Evolutionary conservation across 2,797 vertebrate species (phyloP), one percentile per base, ranked within the genome.

Genomic region (Neosilurus hyrtlii): DNA sequence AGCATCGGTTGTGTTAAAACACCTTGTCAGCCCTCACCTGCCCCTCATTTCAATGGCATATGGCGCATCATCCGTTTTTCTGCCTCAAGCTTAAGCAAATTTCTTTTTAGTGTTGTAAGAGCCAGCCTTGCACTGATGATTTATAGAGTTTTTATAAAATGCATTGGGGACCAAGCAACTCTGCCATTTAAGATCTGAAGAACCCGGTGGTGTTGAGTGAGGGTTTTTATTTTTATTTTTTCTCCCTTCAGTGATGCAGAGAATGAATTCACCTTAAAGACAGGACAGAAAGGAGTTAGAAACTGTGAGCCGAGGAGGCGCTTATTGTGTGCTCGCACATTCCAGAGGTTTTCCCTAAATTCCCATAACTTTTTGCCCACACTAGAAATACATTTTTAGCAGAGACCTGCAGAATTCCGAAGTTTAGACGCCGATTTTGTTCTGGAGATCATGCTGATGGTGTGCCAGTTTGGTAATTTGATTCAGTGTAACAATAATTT

Each of bases 121-220:
- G 54, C 52, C 78, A 83, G 78, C 68, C 73, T 81, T 75, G 68
- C 68, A 71, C 77, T 72, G 81, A 82, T 88, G 83, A 86, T 86
- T 88, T 85, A 86, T 88, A 82, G 71, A 63, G 68, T 51, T 79
- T 76, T 76, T 49, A 81, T 83, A 81, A 82, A 56, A 84, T 82
- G 78, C 81, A 83, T 79, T 56, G 24, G 71, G 79, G 85, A 82
- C 83, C 51, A 30, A 76, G 43, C 59, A 54, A 63, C 67, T 63
- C 56, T 57, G 80, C 61, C 71, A 68, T 80, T 16, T 57, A 56
- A 56, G 24, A 37, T 56, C n/a, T 51, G n/a, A 16, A n/a, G 30
- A 30, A 30, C 30, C 30, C 30, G 30, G 30, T 9, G 61, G 59
- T 67, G 59, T 66, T 54, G 83, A 26, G 62, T 43, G 3, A 43